phyloP scores from a whole-genome alignment of 2,113 vertebrate genomes.

The Acrocephalus arundinaceus region DNA sequence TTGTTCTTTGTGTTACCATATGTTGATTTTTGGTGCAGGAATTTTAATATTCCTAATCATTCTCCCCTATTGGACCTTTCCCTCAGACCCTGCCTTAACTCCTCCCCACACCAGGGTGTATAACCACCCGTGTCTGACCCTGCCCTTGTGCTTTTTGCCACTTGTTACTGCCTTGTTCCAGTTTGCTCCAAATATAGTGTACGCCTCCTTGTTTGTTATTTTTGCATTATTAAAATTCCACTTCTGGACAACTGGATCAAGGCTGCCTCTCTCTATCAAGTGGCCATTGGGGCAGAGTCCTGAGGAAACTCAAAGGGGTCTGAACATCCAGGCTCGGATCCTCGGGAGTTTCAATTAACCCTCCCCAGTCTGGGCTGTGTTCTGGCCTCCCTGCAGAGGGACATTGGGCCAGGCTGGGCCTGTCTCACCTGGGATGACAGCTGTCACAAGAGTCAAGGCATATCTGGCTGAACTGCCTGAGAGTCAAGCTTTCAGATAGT shows the following conservation, averaged over 20 bases:
- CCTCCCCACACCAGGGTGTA: not conserved
- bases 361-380: not conserved
- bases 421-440: no score
- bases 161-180: not conserved
- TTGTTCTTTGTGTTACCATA: not conserved
- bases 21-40: not conserved
- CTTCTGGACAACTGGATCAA: not conserved
- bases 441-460: no score
- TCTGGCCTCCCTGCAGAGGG: no score
- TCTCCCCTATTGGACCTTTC: not conserved
- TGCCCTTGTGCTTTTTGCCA: not conserved
- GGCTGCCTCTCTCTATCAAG: not conserved
- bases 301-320: not conserved
- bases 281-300: not conserved
- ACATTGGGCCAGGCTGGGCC: no score
- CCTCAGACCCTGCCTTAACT: not conserved
- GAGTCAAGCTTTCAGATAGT: no score
- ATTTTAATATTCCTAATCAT: not conserved
- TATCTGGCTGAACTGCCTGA: no score
- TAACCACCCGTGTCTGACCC: not conserved
- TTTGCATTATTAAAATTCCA: not conserved
- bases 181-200: not conserved
- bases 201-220: not conserved
- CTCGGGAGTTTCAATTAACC: not conserved
- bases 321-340: not conserved